Base-by-base conservation (phyloP, 2,113 vertebrate genomes). In the Pterocles burchelli region DNA sequence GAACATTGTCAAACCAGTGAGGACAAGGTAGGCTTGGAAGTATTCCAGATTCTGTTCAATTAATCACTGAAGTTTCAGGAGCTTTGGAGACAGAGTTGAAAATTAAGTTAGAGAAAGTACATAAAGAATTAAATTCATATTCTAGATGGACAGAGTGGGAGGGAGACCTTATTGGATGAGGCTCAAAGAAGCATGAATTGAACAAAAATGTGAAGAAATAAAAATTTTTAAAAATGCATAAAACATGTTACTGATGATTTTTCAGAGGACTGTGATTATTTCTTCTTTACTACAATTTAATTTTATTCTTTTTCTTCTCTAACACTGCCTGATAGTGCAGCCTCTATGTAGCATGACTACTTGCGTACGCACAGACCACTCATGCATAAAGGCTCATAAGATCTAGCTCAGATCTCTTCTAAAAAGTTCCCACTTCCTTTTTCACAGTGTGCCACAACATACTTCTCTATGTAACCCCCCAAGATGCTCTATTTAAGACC, bases 61-160 rank as follows among this genome's bases (percentile, higher is more conserved):
- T 97, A 97, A 90, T 93, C 90, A 93, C 95, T 84, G 85, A 91
- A 91, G 94, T 94, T 91, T 94, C 93, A 94, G 78, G 65, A 93
- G 83, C 91, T 96, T 74, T 93, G 55, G 68, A 75, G 78, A 93
- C 78, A 91, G 86, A 88, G 87, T 89, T 93, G 87, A 94, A 93
- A 88, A 71, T 66, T 88, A 90, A 95, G 85, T 90, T 79, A 95
- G 58, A 91, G 81, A 63, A 95, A 90, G 41, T 76, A 57, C 28
- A 41, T 73, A 46, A 89, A 85, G 85, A 57, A 72, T 75, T 55
- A 20, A 52, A 75, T 89, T 92, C 57, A 41, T 84, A 54, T 94
- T 95, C 61, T 58, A 91, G 79, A 75, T 1, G 0, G 79, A 81
- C 52, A 22, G 65, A 86, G 61, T 77, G 57, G 83, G 72, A 95